Percentiles rank a stretch among this genome's conserved stretches.
These are phyloP conservation scores for Pomacea canaliculata DNA, from an alignment of 2,888 invertebrate genomes.

Conservation along the genomic window DNA sequence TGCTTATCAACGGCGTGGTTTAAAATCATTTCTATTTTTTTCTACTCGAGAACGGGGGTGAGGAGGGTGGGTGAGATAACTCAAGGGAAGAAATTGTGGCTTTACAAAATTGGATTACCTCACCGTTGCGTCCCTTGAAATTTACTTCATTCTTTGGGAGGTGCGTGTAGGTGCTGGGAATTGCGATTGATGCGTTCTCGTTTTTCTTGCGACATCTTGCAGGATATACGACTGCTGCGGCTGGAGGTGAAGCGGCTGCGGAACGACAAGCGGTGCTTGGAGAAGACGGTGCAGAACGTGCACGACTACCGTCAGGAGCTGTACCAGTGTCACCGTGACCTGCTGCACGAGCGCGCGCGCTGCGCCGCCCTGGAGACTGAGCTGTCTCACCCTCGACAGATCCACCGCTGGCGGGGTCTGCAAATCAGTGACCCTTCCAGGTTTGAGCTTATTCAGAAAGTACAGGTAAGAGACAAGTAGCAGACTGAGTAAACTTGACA, in stretches of 20 bases:
- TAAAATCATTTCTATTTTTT: no score
- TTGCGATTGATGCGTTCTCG: no score
- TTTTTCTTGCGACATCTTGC: background rate
- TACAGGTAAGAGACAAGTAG: slow-evolving; percentile 63
- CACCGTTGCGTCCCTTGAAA: no score
- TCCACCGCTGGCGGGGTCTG: slow-evolving; percentile 89
- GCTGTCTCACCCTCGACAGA: slow-evolving; percentile 86
- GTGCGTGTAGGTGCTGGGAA: no score
- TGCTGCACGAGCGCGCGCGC: slow-evolving; percentile 83
- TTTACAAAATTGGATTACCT: no score
- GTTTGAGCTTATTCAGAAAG: slow-evolving; percentile 80
- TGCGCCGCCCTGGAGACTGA: slow-evolving; percentile 87
- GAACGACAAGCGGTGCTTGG: slow-evolving; percentile 56
- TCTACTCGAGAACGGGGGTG: no score
- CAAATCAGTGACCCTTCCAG: slow-evolving; percentile 84
- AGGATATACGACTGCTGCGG: slow-evolving; percentile 84
- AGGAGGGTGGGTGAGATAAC: no score
- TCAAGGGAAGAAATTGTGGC: no score
- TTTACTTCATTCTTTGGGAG: no score
- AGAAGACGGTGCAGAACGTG: slow-evolving; percentile 76
- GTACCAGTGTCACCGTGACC: slow-evolving; percentile 82
- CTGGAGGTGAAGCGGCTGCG: slow-evolving; percentile 79
- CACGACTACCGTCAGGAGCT: slow-evolving; percentile 79
- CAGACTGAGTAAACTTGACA: background rate
- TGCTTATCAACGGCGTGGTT: no score